Percentiles rank a stretch among this genome's conserved stretches.
Conservation (phyloP, 2,113 vertebrate species). For the Lophius piscatorius region DNA sequence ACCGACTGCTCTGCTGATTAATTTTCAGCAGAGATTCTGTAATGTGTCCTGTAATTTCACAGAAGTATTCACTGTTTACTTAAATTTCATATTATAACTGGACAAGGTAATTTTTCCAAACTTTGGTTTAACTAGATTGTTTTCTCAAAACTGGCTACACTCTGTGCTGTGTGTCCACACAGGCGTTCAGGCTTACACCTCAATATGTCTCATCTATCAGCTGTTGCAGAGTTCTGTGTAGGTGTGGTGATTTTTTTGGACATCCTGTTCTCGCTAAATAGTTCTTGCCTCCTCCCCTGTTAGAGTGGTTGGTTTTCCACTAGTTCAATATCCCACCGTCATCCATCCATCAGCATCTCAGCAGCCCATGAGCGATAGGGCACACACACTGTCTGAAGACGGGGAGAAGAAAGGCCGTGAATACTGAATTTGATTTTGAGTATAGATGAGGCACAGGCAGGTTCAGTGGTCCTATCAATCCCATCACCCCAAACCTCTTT, state of each 20-base stretch:
- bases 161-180: slow-evolving; percentile 22
- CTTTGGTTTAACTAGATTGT: slow-evolving; percentile 2
- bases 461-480: slow-evolving; percentile 40
- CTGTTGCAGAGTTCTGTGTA: slow-evolving; percentile 49
- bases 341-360: slow-evolving; percentile 76
- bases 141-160: slow-evolving; percentile 14
- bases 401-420: slow-evolving; percentile 64
- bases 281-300: slow-evolving; percentile 51
- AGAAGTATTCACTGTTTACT: slow-evolving; percentile 16
- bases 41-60: slow-evolving; percentile 17
- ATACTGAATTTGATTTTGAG: slow-evolving; percentile 64
- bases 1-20: no score
- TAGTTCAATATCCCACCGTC: slow-evolving; percentile 74
- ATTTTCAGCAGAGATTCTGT: slow-evolving; percentile 28
- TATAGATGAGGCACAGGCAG: slow-evolving; percentile 54
- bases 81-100: slow-evolving; percentile 21
- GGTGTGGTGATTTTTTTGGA: slow-evolving; percentile 54
- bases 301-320: slow-evolving; percentile 72
- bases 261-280: slow-evolving; percentile 67
- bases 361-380: slow-evolving; percentile 71
- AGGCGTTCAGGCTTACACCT: slow-evolving; percentile 50
- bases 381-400: slow-evolving; percentile 73
- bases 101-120: slow-evolving; percentile 9
- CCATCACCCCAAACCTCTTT: slow-evolving; percentile 38
- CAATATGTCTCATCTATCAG: slow-evolving; percentile 49